A percentile compares a stretch with the other conserved stretches of the same genome.
Conservation (phyloP, 1,140 invertebrate species). For the Heliconius himera region DNA sequence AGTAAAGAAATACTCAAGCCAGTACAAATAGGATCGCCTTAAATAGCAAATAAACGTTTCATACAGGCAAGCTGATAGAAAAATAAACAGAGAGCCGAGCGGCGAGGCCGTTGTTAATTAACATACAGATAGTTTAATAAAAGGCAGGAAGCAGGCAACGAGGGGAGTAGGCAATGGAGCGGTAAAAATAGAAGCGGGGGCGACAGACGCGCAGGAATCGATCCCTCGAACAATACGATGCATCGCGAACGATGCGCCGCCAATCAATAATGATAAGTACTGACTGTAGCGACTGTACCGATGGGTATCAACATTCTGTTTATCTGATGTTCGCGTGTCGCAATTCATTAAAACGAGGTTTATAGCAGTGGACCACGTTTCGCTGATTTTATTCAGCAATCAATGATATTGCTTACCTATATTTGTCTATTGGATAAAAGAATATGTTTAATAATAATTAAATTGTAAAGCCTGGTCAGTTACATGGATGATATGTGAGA, state of each 20-base stretch:
- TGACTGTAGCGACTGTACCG: conserved; percentile 25
- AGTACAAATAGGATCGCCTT: conserved; percentile 50
- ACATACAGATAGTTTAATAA: conserved; percentile 82
- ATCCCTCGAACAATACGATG: conserved; percentile 70
- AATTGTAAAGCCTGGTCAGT: too few relatives aligned
- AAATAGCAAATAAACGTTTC: conserved; percentile 64
- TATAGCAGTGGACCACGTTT: too few relatives aligned
- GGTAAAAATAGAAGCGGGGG: conserved; percentile 80
- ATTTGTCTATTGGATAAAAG: too few relatives aligned
- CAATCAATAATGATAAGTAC: conserved; percentile 74
- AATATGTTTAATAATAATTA: too few relatives aligned
- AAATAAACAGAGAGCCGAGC: conserved; percentile 68
- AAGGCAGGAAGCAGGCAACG: conserved; percentile 76
- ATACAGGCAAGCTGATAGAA: conserved; percentile 66
- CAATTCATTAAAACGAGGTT: conserved; percentile 7
- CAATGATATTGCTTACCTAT: too few relatives aligned
- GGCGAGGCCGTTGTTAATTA: conserved; percentile 79
- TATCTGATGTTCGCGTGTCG: conserved; percentile 16
- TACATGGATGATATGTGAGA: too few relatives aligned
- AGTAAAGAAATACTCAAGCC: conserved; percentile 35
- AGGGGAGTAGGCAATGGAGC: conserved; percentile 79
- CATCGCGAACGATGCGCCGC: conserved; percentile 48
- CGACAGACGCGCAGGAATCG: conserved; percentile 72
- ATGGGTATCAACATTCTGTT: conserved; percentile 24
- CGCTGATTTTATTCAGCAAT: too few relatives aligned